Evolutionary conservation across 2,888 invertebrate species (phyloP).

Genomic region (Nemotelus nigrinus): DNA sequence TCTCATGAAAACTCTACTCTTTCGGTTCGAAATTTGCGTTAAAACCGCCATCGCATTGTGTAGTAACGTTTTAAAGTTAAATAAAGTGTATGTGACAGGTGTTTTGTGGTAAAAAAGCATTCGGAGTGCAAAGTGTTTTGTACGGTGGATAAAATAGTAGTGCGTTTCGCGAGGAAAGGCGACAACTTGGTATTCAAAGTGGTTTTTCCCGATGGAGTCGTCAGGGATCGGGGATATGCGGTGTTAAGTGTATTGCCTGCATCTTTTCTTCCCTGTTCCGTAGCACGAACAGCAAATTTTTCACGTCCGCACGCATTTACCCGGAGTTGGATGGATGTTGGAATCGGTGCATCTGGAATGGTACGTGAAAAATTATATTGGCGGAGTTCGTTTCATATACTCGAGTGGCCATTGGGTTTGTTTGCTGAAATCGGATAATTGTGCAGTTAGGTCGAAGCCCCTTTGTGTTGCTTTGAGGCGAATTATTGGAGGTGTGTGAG

Average conservation of each 20-base stretch:
- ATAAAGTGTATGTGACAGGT: not conserved
- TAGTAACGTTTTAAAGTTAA: not conserved
- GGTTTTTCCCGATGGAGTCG: constrained; percentile 41
- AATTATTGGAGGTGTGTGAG: not conserved
- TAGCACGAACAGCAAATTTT: not conserved
- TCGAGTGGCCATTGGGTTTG: not conserved
- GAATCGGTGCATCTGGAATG: constrained; percentile 33
- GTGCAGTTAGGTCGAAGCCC: too few species aligned
- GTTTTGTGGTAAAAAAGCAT: not conserved
- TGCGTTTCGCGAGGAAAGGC: constrained; percentile 31
- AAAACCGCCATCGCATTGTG: not conserved
- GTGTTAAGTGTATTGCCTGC: constrained; percentile 25
- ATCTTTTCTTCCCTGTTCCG: not conserved
- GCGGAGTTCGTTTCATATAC: not conserved
- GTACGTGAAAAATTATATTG: constrained; percentile 28
- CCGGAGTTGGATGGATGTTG: not conserved
- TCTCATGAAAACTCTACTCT: constrained; percentile 26
- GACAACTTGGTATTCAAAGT: constrained; percentile 18
- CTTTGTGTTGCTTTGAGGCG: too few species aligned
- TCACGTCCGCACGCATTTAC: constrained; percentile 30
- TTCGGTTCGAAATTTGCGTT: not conserved
- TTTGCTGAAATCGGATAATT: not conserved
- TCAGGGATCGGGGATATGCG: constrained; percentile 23
- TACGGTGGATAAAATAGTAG: constrained; percentile 15
- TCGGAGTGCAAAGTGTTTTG: constrained; percentile 35